Conservation (phyloP, 35 echinoderm and acorn worm genomes). For the Patiria miniata region DNA sequence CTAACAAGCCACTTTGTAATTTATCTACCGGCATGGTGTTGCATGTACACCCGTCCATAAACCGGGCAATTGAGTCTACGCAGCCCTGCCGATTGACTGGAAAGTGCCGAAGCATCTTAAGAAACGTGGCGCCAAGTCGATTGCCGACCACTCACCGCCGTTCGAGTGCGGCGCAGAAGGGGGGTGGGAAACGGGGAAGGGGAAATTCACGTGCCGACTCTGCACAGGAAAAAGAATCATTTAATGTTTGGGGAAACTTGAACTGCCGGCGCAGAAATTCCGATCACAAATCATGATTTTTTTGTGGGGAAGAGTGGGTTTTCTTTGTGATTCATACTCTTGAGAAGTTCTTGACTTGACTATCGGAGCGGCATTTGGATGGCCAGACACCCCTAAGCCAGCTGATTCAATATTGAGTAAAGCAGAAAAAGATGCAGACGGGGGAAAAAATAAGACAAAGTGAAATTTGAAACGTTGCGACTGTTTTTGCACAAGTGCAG, state of each 20-base stretch:
- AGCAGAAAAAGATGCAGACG: neutral
- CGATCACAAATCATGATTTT: constrained; percentile 3
- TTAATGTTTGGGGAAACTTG: neutral
- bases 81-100: too few relatives aligned
- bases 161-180: neutral
- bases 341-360: neutral
- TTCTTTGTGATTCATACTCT: constrained; percentile 8
- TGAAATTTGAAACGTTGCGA: too few relatives aligned
- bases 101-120: neutral
- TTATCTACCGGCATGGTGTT: too few relatives aligned
- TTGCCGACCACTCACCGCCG: neutral
- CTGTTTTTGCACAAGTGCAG: too few relatives aligned
- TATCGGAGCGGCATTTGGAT: neutral
- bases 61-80: too few relatives aligned
- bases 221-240: neutral
- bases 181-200: too few relatives aligned
- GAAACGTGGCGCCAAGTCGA: constrained; percentile 11
- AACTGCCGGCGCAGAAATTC: neutral
- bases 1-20: too few relatives aligned
- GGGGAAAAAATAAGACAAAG: too few relatives aligned
- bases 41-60: too few relatives aligned
- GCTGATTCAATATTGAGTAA: constrained; percentile 15
- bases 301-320: neutral
- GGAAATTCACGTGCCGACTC: neutral
- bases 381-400: neutral